Percentiles rank a stretch among this genome's conserved stretches.
Conservation (phyloP, 2,113 vertebrate species). For the Erythrolamprus reginae region DNA sequence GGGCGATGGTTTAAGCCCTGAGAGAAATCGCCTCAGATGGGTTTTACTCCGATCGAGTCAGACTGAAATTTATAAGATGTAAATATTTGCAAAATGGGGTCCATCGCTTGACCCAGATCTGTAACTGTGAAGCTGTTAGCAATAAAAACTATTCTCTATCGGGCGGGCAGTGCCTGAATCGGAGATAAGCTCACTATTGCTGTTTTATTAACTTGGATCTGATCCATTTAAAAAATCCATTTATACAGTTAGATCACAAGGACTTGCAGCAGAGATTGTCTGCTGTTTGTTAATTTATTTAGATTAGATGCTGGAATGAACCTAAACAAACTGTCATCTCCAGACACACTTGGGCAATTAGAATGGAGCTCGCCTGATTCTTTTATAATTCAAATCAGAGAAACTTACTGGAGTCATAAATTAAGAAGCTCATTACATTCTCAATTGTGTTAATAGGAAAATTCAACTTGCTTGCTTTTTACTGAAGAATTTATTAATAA, state of each 20-base stretch:
- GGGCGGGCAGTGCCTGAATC: neutral
- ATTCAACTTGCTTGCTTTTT: constrained; percentile 49
- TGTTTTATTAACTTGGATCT: constrained; percentile 23
- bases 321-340: constrained; percentile 57
- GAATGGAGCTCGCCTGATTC: constrained; percentile 52
- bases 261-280: constrained; percentile 29
- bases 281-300: constrained; percentile 58
- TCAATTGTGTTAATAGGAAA: constrained; percentile 62
- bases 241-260: constrained; percentile 18
- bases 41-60: neutral
- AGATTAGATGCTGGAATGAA: constrained; percentile 65
- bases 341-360: constrained; percentile 62
- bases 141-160: neutral
- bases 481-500: constrained; percentile 32
- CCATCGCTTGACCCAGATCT: neutral
- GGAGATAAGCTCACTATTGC: neutral
- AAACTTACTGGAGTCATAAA: constrained; percentile 54
- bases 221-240: constrained; percentile 30
- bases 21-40: neutral
- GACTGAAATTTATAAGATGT: neutral
- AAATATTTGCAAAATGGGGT: neutral
- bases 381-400: constrained; percentile 55
- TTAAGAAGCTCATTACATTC: constrained; percentile 66
- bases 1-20: too few relatives aligned
- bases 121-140: neutral